These are phyloP conservation scores for Drosophila stalkeri DNA, from an alignment of 2,888 invertebrate genomes.

Conservation along the genomic window DNA sequence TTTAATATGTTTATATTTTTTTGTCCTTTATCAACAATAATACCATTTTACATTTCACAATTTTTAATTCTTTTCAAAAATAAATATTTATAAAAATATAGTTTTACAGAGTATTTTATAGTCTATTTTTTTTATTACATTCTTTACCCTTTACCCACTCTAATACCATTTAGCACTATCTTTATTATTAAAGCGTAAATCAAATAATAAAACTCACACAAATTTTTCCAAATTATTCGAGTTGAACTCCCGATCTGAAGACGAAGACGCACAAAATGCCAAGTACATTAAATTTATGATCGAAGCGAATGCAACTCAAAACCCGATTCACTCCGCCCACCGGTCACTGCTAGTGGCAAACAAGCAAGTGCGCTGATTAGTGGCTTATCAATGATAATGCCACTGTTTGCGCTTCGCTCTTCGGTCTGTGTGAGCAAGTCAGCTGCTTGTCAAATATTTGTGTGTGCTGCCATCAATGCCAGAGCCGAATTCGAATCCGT, in stretches of 20 bases:
- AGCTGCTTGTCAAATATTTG: constrained; percentile 71
- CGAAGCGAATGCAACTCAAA: background rate
- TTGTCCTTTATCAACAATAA: background rate
- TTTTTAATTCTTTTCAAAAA: background rate
- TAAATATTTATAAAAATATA: no score
- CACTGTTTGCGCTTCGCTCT: constrained; percentile 38
- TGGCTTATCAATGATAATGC: constrained; percentile 52
- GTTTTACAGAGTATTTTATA: constrained; percentile 18
- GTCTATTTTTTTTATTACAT: rapidly evolving
- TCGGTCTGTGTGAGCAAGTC: constrained; percentile 22
- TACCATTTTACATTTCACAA: no score
- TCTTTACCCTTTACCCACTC: background rate
- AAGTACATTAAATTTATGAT: constrained; percentile 59
- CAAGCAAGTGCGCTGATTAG: constrained; percentile 73
- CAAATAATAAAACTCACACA: constrained; percentile 62
- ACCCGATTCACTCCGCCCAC: background rate
- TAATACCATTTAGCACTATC: constrained; percentile 13
- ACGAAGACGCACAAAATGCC: constrained; percentile 27
- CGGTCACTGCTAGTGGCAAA: background rate
- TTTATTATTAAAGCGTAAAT: constrained; percentile 49
- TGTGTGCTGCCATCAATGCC: constrained; percentile 58
- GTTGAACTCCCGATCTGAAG: constrained; percentile 29
- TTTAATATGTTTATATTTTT: background rate
- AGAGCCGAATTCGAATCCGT: constrained; percentile 19
- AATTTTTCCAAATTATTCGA: constrained; percentile 54